Evolutionary conservation across 2,888 invertebrate species (phyloP).

Genomic region (Andricus quercusramuli): DNA sequence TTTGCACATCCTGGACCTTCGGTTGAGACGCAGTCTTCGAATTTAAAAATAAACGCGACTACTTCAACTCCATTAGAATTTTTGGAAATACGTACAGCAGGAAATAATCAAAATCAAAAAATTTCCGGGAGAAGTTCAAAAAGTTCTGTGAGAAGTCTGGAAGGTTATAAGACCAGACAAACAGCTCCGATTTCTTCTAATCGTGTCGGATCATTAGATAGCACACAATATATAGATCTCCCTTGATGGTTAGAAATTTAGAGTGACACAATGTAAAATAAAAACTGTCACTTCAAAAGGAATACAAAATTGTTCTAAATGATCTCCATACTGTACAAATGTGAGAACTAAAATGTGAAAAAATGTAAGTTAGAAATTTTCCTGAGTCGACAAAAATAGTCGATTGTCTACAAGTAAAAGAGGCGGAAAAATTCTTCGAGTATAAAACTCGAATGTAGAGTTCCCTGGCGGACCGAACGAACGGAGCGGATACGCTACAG

Average conservation of each 20-base stretch:
- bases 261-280: background rate
- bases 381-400: background rate
- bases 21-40: background rate
- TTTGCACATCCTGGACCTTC: background rate
- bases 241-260: constrained; percentile 33
- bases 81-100: background rate
- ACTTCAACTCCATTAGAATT: background rate
- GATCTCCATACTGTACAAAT: background rate
- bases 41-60: background rate
- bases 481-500: too few species aligned
- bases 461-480: too few species aligned
- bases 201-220: background rate
- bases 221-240: background rate
- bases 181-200: background rate
- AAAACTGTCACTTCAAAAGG: background rate
- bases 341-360: background rate
- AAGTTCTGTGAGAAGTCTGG: constrained; percentile 28
- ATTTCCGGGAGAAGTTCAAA: constrained; percentile 36
- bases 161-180: background rate
- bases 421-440: too few species aligned
- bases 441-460: background rate
- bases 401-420: background rate
- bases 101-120: background rate
- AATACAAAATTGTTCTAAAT: background rate
- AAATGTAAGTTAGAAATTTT: background rate